Conservation (phyloP, 2,888 invertebrate genomes). For the Pemphredon lugubris region DNA sequence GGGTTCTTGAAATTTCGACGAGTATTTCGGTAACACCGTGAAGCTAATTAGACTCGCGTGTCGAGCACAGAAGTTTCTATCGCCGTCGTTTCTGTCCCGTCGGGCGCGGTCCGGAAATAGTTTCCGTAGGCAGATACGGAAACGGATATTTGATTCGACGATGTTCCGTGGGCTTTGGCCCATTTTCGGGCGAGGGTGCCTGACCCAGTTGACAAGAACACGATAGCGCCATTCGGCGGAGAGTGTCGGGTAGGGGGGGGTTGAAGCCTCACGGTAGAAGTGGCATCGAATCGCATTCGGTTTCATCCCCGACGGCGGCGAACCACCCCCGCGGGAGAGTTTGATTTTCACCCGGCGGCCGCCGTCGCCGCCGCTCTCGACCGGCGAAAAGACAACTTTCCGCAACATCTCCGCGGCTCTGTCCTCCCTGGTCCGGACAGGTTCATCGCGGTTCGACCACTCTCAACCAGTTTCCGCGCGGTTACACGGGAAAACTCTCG, state of each 20-base stretch:
- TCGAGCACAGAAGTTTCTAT: no score
- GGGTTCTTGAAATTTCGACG: no score
- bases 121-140: background rate
- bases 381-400: background rate
- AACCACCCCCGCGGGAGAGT: no score
- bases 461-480: background rate
- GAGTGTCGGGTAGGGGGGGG: no score
- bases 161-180: conserved; percentile 24
- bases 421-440: background rate
- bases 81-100: background rate
- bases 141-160: conserved; percentile 40
- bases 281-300: no score
- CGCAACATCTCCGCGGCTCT: background rate
- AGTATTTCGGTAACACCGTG: no score
- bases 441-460: no score
- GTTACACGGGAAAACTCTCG: background rate
- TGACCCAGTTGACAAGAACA: conserved; percentile 56
- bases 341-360: no score
- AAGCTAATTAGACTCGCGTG: no score
- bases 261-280: no score
- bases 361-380: no score
- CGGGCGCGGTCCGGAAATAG: background rate
- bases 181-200: conserved; percentile 26
- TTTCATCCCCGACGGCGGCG: no score
- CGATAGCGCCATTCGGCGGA: conserved; percentile 50